phyloP scores from a whole-genome alignment of 2,888 invertebrate species.

The Leptarthrus brevirostris region DNA sequence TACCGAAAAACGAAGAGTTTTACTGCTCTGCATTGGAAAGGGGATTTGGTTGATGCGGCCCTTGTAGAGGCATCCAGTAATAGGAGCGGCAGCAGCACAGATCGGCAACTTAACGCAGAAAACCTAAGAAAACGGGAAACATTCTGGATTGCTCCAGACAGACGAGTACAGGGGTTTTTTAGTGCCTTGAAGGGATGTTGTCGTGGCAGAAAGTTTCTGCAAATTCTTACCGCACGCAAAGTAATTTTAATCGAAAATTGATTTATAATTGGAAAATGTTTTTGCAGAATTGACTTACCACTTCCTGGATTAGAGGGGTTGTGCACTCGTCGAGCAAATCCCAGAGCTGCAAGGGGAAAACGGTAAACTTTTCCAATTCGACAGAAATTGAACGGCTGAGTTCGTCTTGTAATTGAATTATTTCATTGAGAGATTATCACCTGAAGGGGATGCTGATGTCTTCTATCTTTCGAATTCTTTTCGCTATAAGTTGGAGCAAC shows the following conservation, averaged over 20 bases:
- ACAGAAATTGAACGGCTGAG: constrained; percentile 30
- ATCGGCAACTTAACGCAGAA: constrained; percentile 10
- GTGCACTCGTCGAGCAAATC: neutral
- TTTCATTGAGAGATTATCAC: constrained; percentile 47
- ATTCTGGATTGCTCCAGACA: constrained; percentile 14
- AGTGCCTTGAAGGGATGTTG: constrained; percentile 1
- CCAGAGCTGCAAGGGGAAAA: neutral
- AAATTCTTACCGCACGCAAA: constrained; percentile 59
- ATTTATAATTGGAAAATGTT: constrained; percentile 67
- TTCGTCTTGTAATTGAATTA: constrained; percentile 46
- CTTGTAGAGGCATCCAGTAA: neutral
- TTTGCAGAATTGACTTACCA: constrained; percentile 51
- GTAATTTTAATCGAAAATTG: constrained; percentile 68
- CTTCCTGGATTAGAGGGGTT: constrained; percentile 23
- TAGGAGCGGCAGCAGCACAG: neutral
- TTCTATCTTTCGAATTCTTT: neutral
- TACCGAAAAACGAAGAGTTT: constrained; percentile 46
- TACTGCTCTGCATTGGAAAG: constrained; percentile 49
- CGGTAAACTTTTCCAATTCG: constrained; percentile 40
- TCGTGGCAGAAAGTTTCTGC: constrained; percentile 42
- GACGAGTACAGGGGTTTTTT: constrained; percentile 17
- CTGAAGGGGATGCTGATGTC: constrained; percentile 2
- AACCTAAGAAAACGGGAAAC: constrained; percentile 28
- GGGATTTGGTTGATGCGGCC: constrained; percentile 41
- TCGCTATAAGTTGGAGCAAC: neutral